Conservation (phyloP, 2,797 vertebrate species). For the Perodicticus potto region DNA sequence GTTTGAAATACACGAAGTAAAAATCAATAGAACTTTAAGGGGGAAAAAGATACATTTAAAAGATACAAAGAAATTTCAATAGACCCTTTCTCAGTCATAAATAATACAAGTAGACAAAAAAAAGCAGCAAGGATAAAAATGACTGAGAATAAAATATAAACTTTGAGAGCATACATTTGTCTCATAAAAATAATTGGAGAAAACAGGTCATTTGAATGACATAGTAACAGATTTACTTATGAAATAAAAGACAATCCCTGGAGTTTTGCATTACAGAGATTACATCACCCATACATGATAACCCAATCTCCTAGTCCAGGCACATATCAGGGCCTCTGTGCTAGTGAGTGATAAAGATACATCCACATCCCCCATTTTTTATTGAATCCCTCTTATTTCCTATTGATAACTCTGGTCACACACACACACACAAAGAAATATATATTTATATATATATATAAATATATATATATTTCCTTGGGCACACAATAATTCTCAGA, state of each 20-base stretch:
- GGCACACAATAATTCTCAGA: not conserved
- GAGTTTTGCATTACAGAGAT: not conserved
- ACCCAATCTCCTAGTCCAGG: not conserved
- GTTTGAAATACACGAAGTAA: not conserved
- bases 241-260: not conserved
- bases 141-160: not conserved
- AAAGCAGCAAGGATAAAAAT: not conserved
- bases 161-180: not conserved
- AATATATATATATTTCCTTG: not conserved
- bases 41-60: not conserved
- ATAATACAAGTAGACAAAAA: not conserved
- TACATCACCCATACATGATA: not conserved
- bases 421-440: not conserved
- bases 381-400: not conserved
- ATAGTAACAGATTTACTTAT: not conserved
- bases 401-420: not conserved
- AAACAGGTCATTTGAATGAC: not conserved
- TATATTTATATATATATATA: not conserved
- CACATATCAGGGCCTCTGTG: not conserved
- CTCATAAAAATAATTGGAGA: not conserved
- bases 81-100: not conserved
- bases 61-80: not conserved
- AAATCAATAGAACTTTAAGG: conserved; percentile 16
- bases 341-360: not conserved
- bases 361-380: not conserved